A percentile compares a stretch with the other conserved stretches of the same genome.
phyloP scores from a whole-genome alignment of 92 coral and sea anemone genomes.

The Actinostola sp. region DNA sequence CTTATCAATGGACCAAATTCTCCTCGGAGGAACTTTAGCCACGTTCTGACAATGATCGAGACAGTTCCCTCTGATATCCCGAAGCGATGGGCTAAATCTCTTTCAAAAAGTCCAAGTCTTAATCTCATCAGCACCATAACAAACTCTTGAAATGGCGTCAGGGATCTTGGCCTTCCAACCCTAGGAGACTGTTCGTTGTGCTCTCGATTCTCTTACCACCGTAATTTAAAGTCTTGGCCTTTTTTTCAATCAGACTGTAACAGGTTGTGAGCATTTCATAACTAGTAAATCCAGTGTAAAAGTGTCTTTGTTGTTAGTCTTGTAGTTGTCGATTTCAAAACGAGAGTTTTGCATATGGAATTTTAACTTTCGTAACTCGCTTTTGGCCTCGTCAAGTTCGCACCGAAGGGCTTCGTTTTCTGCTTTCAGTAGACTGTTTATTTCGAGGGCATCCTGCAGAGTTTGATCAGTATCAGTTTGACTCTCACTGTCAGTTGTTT shows the following conservation, averaged over 20 bases:
- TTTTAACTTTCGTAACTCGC: conserved; percentile 21
- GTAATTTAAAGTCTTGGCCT: conserved; percentile 21
- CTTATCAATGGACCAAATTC: conserved; percentile 41
- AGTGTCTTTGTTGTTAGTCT: conserved; percentile 40
- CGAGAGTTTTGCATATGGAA: conserved; percentile 30
- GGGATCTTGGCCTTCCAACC: conserved; percentile 36
- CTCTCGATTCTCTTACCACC: no score
- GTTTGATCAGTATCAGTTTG: no score
- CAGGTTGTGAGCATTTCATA: conserved; percentile 19
- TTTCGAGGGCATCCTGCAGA: no score
- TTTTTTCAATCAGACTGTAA: conserved; percentile 24
- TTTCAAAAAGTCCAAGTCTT: no score
- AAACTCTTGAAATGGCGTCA: no score
- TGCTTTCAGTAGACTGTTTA: no score
- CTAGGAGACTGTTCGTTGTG: no score
- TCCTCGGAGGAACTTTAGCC: conserved; percentile 35
- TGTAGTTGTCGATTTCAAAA: conserved; percentile 54
- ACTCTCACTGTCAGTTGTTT: no score
- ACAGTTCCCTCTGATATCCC: conserved; percentile 40
- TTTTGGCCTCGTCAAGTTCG: conserved; percentile 27
- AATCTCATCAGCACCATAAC: no score
- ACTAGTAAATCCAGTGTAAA: conserved; percentile 37
- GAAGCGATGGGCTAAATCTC: no score
- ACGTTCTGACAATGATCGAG: conserved; percentile 40
- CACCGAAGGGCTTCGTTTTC: no score